Evolutionary conservation across 2,888 invertebrate genomes (phyloP).

Genomic region (Paralinhomoeus sp.): DNA sequence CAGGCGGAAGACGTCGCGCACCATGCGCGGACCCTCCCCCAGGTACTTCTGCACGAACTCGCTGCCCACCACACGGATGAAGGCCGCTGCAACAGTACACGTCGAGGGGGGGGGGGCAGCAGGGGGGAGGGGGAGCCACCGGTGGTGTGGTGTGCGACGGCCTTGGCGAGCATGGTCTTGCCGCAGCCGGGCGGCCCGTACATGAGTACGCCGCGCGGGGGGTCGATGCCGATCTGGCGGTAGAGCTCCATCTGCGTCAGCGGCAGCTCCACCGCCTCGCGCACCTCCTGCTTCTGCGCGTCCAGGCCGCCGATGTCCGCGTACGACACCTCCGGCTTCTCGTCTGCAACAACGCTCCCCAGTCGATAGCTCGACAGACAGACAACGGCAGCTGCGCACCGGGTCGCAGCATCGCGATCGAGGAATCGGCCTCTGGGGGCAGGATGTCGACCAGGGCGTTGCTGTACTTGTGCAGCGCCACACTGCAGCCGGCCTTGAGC

Average conservation of each 20-base stretch:
- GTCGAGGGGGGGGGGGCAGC: no score
- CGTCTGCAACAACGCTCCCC: conserved; percentile 38
- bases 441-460: conserved; percentile 97
- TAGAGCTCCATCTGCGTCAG: conserved; percentile 93
- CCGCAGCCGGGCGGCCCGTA: conserved; percentile 98
- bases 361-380: no score
- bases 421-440: conserved; percentile 95
- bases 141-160: conserved; percentile 91
- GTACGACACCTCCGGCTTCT: conserved; percentile 90
- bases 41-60: conserved; percentile 98
- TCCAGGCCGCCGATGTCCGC: conserved; percentile 98
- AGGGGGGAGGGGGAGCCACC: no score
- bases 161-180: conserved; percentile 97
- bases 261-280: conserved; percentile 91
- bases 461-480: conserved; percentile 93
- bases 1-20: conserved; percentile 87
- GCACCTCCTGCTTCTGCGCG: conserved; percentile 94
- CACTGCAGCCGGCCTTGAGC: conserved; percentile 88
- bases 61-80: conserved; percentile 92
- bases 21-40: conserved; percentile 97
- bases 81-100: conserved; percentile 61
- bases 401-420: conserved; percentile 88
- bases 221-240: conserved; percentile 89
- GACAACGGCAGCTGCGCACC: no score
- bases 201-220: conserved; percentile 90